phyloP scores from a whole-genome alignment of 2,888 invertebrate genomes.

The Unio pictorum region DNA sequence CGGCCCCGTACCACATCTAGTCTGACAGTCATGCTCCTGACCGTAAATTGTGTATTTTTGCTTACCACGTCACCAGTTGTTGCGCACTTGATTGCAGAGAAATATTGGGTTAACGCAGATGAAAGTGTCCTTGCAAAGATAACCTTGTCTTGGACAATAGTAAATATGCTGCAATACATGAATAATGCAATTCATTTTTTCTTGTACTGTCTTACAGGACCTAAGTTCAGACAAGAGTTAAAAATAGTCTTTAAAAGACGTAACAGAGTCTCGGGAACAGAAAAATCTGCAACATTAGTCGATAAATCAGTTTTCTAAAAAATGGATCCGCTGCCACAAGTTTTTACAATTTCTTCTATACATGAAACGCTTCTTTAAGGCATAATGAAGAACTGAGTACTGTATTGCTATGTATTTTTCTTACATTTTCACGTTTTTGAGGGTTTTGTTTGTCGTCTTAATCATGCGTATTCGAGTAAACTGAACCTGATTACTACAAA shows the following conservation, averaged over 20 bases:
- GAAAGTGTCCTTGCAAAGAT: constrained; percentile 32
- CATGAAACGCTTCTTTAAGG: too few species aligned
- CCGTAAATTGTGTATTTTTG: constrained; percentile 52
- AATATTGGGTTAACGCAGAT: constrained; percentile 32
- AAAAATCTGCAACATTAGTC: too few species aligned
- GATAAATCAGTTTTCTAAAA: too few species aligned
- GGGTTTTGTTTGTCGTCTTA: too few species aligned
- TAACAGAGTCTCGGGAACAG: constrained; percentile 6
- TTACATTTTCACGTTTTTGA: too few species aligned
- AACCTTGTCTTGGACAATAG: constrained; percentile 51
- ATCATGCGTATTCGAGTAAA: too few species aligned
- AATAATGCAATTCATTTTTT: constrained; percentile 60
- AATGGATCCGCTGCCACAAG: too few species aligned
- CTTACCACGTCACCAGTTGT: constrained; percentile 54
- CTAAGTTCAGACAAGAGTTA: constrained; percentile 50
- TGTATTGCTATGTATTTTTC: too few species aligned
- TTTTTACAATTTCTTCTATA: too few species aligned
- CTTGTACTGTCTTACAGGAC: constrained; percentile 56
- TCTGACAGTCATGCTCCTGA: constrained; percentile 49
- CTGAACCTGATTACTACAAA: too few species aligned
- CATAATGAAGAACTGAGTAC: too few species aligned
- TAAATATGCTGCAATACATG: constrained; percentile 56
- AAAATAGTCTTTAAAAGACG: constrained; percentile 23
- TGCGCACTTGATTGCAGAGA: constrained; percentile 51
- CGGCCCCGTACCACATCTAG: constrained; percentile 1